phyloP scores from a whole-genome alignment of 2,113 vertebrate genomes.

The Neotragus moschatus region DNA sequence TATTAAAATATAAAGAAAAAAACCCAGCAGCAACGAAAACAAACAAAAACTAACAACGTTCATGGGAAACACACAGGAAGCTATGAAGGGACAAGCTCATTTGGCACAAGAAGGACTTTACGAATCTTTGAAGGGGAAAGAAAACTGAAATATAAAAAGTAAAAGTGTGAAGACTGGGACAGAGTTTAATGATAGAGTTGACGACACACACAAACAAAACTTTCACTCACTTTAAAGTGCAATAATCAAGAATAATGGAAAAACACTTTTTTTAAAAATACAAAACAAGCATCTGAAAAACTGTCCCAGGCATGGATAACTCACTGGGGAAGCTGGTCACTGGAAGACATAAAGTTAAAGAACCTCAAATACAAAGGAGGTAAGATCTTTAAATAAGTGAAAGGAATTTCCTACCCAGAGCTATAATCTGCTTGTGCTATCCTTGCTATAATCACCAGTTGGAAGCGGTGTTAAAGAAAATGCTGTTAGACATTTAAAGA shows the following conservation, averaged over 20 bases:
- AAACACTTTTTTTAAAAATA: not conserved
- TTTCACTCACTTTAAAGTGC: not conserved
- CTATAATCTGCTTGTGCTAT: not conserved
- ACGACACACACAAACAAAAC: not conserved
- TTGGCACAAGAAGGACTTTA: not conserved
- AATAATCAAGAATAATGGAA: not conserved
- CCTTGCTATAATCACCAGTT: not conserved
- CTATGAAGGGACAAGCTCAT: not conserved
- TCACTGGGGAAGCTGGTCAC: not conserved
- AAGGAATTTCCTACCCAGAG: not conserved
- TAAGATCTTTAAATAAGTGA: not conserved
- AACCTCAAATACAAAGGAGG: not conserved
- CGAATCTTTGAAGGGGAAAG: not conserved
- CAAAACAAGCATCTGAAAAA: not conserved
- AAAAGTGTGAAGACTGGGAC: not conserved
- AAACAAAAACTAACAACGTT: not conserved
- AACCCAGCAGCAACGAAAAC: not conserved
- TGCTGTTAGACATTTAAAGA: not conserved
- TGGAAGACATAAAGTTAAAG: not conserved
- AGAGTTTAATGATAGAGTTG: not conserved
- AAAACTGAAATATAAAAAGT: not conserved
- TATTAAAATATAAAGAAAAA: not conserved
- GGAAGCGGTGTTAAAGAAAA: constrained; percentile 12
- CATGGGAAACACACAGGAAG: not conserved
- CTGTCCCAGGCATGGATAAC: not conserved